These are phyloP conservation scores for Cyprinodon tularosa DNA, from an alignment of 2,113 vertebrate genomes.

Conservation along the genomic window DNA sequence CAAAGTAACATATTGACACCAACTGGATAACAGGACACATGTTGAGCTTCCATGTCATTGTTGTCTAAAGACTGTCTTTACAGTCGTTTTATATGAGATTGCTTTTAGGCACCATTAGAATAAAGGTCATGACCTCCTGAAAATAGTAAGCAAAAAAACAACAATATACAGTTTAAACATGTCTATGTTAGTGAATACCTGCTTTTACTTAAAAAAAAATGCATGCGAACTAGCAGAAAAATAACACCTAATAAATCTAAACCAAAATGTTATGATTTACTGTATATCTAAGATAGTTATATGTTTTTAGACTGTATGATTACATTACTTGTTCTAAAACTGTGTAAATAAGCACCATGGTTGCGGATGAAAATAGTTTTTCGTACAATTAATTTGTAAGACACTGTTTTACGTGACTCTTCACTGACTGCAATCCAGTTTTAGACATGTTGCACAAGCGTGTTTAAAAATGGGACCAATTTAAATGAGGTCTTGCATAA, in stretches of 20 bases:
- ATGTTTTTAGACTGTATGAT: too few species aligned
- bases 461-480: not conserved
- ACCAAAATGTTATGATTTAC: too few species aligned
- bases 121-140: not conserved
- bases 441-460: conserved; percentile 11
- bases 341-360: too few species aligned
- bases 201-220: not conserved
- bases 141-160: too few species aligned
- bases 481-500: not conserved
- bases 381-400: conserved; percentile 2
- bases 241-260: not conserved
- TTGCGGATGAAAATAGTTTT: conserved; percentile 9
- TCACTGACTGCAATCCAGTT: not conserved
- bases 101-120: not conserved
- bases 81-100: not conserved
- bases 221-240: not conserved
- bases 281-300: too few species aligned
- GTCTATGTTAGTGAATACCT: not conserved
- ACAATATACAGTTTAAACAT: too few species aligned
- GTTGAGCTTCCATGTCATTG: not conserved
- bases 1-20: not conserved
- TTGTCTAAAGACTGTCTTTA: not conserved
- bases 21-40: too few species aligned
- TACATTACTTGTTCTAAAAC: too few species aligned
- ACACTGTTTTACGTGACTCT: not conserved